These are phyloP conservation scores for Limosa lapponica DNA, from an alignment of 2,797 vertebrate species.

Conservation along the genomic window DNA sequence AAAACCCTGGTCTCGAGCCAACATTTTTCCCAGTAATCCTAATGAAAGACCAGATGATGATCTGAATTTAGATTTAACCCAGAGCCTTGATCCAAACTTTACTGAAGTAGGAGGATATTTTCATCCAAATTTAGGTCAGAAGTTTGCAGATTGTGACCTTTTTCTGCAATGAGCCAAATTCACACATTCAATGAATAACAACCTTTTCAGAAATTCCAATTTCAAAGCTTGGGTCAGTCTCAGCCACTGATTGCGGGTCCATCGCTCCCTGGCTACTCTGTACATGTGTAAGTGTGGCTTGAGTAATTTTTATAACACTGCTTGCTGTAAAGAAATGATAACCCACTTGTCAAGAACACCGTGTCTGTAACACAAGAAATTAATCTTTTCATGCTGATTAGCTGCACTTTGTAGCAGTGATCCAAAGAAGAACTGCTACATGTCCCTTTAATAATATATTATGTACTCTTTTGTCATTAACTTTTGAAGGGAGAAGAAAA, in stretches of 20 bases:
- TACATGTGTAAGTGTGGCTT: not conserved
- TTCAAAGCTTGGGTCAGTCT: not conserved
- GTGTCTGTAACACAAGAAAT: not conserved
- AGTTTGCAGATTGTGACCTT: not conserved
- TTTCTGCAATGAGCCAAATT: not conserved
- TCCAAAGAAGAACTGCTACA: not conserved
- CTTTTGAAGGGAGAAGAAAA: conserved; percentile 14
- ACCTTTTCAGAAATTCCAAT: not conserved
- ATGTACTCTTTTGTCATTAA: not conserved
- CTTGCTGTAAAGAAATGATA: conserved; percentile 24
- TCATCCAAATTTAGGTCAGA: not conserved
- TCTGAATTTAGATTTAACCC: conserved; percentile 12
- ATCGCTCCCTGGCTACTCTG: not conserved
- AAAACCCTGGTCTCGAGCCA: not conserved
- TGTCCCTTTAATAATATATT: not conserved
- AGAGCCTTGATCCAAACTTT: not conserved
- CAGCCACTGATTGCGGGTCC: not conserved
- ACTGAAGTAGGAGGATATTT: not conserved
- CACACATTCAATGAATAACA: not conserved
- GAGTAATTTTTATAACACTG: conserved; percentile 18
- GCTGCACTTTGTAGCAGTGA: not conserved
- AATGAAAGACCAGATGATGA: not conserved
- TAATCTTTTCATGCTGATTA: not conserved
- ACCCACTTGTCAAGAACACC: not conserved
- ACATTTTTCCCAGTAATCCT: not conserved